These are phyloP conservation scores for Podarcis raffonei DNA, from an alignment of 2,113 vertebrate genomes.

Conservation along the genomic window DNA sequence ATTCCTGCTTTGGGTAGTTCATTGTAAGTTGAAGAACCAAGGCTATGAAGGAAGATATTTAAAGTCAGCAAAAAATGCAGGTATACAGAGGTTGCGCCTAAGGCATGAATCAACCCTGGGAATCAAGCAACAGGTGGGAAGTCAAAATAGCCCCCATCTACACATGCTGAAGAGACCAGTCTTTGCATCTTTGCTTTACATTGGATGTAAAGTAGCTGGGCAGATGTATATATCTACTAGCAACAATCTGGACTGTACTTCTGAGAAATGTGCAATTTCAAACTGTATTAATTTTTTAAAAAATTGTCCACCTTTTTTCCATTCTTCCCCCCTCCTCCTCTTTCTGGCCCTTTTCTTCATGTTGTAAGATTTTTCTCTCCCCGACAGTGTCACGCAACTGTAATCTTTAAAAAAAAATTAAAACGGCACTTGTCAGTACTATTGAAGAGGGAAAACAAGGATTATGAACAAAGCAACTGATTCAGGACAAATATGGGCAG, in stretches of 20 bases:
- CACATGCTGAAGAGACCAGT: neutral
- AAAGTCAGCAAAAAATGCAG: neutral
- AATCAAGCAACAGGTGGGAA: neutral
- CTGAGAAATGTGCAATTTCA: neutral
- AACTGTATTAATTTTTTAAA: slow-evolving; percentile 2
- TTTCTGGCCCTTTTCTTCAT: slow-evolving; percentile 20
- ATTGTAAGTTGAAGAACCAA: neutral
- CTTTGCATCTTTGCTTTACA: neutral
- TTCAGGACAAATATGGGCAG: neutral
- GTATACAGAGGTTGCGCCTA: neutral
- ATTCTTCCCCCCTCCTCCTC: slow-evolving; percentile 13
- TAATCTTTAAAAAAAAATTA: neutral
- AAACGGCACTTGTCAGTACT: neutral
- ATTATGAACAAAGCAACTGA: neutral
- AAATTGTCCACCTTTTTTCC: slow-evolving; percentile 1
- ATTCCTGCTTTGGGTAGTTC: neutral
- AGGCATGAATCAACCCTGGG: no score
- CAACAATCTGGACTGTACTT: neutral
- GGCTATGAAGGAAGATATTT: neutral
- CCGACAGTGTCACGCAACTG: neutral
- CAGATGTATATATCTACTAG: neutral
- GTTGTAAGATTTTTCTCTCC: neutral
- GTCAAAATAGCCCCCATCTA: neutral
- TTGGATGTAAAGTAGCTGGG: neutral
- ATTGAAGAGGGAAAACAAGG: neutral